These are phyloP conservation scores for Phaenicophaeus curvirostris DNA, from an alignment of 2,797 vertebrate genomes.

Conservation along the genomic window DNA sequence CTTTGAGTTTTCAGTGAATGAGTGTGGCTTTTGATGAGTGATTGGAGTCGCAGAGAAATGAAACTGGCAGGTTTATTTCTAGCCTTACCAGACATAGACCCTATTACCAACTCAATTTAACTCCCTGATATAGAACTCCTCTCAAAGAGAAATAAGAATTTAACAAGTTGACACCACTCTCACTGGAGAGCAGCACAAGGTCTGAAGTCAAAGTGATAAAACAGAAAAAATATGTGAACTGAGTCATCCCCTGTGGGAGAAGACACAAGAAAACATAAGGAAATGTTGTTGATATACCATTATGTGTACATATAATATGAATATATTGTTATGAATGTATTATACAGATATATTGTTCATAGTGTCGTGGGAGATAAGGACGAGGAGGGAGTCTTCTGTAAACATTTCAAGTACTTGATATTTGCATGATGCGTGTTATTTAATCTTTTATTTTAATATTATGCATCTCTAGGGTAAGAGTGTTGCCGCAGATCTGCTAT, in stretches of 20 bases:
- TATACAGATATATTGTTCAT: not conserved
- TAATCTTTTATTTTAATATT: constrained; percentile 1
- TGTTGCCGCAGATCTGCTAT: not conserved
- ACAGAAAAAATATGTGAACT: not conserved
- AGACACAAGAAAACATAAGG: not conserved
- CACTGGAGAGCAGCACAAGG: not conserved
- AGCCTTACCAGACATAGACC: not conserved
- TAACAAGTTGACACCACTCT: not conserved
- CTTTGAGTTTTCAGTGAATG: not conserved
- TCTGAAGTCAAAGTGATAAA: not conserved
- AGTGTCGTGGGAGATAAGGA: not conserved
- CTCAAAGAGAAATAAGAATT: not conserved
- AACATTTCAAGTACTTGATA: not conserved
- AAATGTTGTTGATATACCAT: not conserved
- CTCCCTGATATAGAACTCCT: not conserved
- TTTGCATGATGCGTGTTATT: not conserved
- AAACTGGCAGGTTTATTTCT: not conserved
- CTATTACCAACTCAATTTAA: not conserved
- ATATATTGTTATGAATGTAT: not conserved
- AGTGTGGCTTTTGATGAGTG: not conserved
- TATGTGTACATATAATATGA: not conserved
- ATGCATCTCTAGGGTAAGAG: not conserved
- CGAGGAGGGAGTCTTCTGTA: not conserved
- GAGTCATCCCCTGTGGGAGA: not conserved
- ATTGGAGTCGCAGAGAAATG: not conserved